Conservation (phyloP, 2,797 vertebrate species). For the Phrynocephalus guinanensis region DNA sequence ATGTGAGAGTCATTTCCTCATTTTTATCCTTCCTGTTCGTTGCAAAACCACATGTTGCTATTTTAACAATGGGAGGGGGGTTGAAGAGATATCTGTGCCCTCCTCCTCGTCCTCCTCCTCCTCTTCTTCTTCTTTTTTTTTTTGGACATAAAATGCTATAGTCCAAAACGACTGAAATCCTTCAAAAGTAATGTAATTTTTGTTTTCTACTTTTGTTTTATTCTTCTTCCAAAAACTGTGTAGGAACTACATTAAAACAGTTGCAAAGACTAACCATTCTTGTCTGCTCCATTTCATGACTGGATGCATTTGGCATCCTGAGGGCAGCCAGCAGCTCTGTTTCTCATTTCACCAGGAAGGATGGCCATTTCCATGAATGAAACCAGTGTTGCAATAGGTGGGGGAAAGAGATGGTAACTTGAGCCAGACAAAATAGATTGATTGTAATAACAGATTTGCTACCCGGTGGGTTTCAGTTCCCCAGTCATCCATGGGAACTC, state of each 20-base stretch:
- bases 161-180: not conserved
- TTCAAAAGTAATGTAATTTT: not conserved
- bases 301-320: not conserved
- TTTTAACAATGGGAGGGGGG: not conserved
- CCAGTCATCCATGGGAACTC: no score
- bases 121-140: not conserved
- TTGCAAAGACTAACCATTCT: not conserved
- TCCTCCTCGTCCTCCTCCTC: not conserved
- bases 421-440: not conserved
- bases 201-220: not conserved
- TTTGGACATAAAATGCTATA: constrained; percentile 13
- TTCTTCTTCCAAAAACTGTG: not conserved
- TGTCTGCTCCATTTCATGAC: not conserved
- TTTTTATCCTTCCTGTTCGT: constrained; percentile 32
- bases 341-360: not conserved
- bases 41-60: constrained; percentile 28
- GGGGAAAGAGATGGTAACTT: not conserved
- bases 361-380: not conserved
- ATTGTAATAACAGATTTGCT: not conserved
- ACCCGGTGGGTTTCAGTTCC: no score
- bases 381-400: not conserved
- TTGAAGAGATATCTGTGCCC: constrained; percentile 1
- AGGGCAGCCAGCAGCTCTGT: not conserved
- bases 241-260: not conserved
- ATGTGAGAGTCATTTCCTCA: fast-evolving